Evolutionary conservation across 2,888 invertebrate species (phyloP).

Genomic region (Balanococcus diminutus): DNA sequence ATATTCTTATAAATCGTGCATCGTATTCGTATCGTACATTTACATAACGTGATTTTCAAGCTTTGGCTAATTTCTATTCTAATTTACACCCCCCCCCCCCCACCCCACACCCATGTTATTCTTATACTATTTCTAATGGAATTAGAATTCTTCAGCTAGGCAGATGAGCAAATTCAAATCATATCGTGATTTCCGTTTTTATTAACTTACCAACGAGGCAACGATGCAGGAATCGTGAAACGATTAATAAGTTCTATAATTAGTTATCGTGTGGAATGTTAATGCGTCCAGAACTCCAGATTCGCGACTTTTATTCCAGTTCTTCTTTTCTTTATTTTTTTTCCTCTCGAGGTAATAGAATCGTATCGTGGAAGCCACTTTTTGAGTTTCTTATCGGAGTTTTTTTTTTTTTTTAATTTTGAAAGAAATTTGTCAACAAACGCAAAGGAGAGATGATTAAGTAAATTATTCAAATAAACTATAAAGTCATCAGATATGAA

Average conservation of each 20-base stretch:
- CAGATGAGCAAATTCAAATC: neutral
- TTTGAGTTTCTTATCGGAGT: too few relatives aligned
- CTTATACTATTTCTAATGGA: neutral
- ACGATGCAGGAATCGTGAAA: neutral
- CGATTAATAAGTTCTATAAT: conserved; percentile 17
- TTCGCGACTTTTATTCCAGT: neutral
- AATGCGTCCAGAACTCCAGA: neutral
- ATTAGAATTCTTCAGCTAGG: neutral
- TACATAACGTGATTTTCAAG: conserved; percentile 6
- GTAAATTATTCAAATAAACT: too few relatives aligned
- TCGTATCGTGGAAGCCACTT: too few relatives aligned
- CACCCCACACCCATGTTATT: neutral
- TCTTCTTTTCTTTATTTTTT: too few relatives aligned
- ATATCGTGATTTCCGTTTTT: neutral
- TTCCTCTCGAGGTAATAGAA: neutral
- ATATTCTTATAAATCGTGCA: neutral
- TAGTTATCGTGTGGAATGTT: neutral
- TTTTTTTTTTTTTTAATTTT: too few relatives aligned
- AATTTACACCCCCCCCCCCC: neutral
- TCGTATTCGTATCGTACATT: neutral
- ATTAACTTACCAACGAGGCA: neutral
- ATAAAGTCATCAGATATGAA: too few relatives aligned
- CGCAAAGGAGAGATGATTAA: too few relatives aligned
- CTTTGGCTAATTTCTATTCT: neutral
- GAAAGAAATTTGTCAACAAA: too few relatives aligned